A percentile compares a stretch with the other conserved stretches of the same genome.
Evolutionary conservation across 2,113 vertebrate genomes (phyloP).

Genomic region (Coptodon bakossiorum): DNA sequence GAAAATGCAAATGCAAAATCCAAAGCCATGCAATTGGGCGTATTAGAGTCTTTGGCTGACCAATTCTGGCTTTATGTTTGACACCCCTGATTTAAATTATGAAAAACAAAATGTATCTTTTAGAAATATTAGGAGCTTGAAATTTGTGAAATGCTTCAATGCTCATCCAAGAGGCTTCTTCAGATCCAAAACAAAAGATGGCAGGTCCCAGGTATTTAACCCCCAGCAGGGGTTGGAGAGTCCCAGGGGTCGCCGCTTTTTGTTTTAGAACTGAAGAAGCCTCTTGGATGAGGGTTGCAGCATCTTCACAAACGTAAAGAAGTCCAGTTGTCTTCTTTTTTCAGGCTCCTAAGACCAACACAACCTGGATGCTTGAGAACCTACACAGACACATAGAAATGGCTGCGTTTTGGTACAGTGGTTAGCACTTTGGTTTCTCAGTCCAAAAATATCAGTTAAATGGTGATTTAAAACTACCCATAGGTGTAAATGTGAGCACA

Average conservation of each 20-base stretch:
- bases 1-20: background rate
- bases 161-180: background rate
- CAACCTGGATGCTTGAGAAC: background rate
- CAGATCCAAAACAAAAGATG: background rate
- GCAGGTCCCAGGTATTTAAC: background rate
- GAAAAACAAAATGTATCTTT: background rate
- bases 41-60: background rate
- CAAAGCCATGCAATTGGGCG: background rate
- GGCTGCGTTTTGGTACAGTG: background rate
- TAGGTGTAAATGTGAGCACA: background rate
- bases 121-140: background rate
- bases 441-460: background rate
- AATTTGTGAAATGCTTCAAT: background rate
- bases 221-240: background rate
- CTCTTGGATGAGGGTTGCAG: background rate
- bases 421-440: background rate
- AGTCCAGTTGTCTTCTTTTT: background rate
- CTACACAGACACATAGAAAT: background rate
- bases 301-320: background rate
- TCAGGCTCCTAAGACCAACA: background rate
- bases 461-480: background rate
- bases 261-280: background rate
- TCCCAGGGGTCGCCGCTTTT: background rate
- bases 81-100: background rate
- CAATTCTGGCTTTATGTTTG: background rate